A percentile compares a stretch with the other conserved stretches of the same genome.
These are phyloP conservation scores for Microplitis demolitor DNA, from an alignment of 1,140 invertebrate species.

Conservation along the genomic window DNA sequence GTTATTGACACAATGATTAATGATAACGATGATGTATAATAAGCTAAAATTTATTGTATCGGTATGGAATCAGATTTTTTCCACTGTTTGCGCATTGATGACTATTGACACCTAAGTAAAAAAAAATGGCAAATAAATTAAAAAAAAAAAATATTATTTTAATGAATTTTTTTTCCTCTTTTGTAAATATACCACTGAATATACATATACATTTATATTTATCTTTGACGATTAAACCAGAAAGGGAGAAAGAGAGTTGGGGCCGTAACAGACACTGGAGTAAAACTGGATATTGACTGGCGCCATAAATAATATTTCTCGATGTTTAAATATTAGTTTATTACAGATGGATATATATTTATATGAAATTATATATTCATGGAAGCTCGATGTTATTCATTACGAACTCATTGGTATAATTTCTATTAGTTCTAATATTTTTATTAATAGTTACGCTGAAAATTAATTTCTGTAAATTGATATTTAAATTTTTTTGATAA, in stretches of 20 bases:
- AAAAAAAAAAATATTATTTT: constrained; percentile 39
- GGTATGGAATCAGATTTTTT: constrained; percentile 58
- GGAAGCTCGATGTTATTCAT: too few relatives aligned
- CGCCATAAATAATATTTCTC: not conserved
- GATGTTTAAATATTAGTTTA: not conserved
- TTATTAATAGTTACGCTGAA: too few relatives aligned
- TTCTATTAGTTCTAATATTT: too few relatives aligned
- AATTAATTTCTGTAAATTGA: too few relatives aligned
- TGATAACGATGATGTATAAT: constrained; percentile 56
- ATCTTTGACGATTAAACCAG: not conserved
- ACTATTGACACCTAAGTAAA: constrained; percentile 49
- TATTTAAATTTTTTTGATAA: too few relatives aligned
- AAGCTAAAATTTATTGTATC: constrained; percentile 59
- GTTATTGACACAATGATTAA: constrained; percentile 45
- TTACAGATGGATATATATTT: too few relatives aligned
- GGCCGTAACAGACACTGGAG: not conserved
- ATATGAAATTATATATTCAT: too few relatives aligned
- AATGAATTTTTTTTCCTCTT: constrained; percentile 40
- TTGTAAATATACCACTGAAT: constrained; percentile 32
- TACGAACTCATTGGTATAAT: too few relatives aligned
- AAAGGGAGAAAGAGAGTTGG: too few relatives aligned
- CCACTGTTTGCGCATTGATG: constrained; percentile 54
- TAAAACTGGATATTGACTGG: not conserved
- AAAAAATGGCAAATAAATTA: constrained; percentile 46
- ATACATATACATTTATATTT: constrained; percentile 6